Percentiles rank a stretch among this genome's conserved stretches.
Evolutionary conservation across 2,888 invertebrate genomes (phyloP).

Genomic region (Melinaea marsaeus): DNA sequence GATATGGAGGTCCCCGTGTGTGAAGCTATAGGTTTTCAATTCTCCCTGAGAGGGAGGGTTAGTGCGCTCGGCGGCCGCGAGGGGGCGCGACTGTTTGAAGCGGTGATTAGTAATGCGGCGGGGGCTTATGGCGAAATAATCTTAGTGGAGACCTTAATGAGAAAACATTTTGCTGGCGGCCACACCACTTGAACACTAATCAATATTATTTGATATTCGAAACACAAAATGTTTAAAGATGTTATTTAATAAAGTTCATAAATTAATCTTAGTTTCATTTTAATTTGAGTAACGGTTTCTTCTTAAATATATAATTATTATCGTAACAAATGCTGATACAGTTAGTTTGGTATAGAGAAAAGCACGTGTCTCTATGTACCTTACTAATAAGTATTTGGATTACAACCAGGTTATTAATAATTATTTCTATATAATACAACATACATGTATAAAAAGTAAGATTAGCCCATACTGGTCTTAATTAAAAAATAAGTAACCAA

Average conservation of each 20-base stretch:
- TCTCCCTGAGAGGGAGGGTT: constrained; percentile 45
- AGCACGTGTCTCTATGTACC: too few species aligned
- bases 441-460: constrained; percentile 1
- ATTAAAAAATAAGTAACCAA: constrained; percentile 46
- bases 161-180: constrained; percentile 53
- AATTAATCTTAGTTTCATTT: too few species aligned
- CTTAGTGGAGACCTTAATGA: constrained; percentile 64
- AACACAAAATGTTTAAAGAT: constrained; percentile 13
- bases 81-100: constrained; percentile 56
- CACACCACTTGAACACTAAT: constrained; percentile 50
- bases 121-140: constrained; percentile 63
- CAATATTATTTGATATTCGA: constrained; percentile 44
- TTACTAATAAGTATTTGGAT: too few species aligned
- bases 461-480: constrained; percentile 35
- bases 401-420: background rate
- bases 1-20: constrained; percentile 39
- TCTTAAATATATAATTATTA: too few species aligned
- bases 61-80: constrained; percentile 46
- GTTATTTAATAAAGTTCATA: too few species aligned
- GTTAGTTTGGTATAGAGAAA: too few species aligned
- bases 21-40: constrained; percentile 58
- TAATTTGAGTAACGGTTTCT: too few species aligned
- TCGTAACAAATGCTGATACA: too few species aligned
- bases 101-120: constrained; percentile 64
- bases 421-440: background rate